Conservation (phyloP, 2,797 vertebrate genomes). For the Meriones psammophilus region DNA sequence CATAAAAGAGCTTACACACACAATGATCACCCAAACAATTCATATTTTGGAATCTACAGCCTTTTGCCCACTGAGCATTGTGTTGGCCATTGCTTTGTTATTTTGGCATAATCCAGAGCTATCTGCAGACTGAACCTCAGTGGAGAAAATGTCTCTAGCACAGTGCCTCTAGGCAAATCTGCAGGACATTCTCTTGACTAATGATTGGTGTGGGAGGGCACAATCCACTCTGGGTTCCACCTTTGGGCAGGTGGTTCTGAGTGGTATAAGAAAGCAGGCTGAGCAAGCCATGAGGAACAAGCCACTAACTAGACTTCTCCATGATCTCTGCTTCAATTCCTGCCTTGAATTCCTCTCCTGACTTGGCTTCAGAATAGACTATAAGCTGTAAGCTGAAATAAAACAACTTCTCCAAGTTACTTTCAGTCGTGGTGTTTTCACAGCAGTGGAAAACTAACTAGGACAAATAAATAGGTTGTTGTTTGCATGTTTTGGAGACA, state of each 20-base stretch:
- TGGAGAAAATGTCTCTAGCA: neutral
- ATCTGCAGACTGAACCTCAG: neutral
- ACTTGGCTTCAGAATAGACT: too few relatives aligned
- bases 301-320: neutral
- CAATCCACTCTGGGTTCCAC: too few relatives aligned
- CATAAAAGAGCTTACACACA: neutral
- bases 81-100: neutral
- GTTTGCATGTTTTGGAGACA: neutral
- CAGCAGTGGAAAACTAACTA: neutral
- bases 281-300: neutral
- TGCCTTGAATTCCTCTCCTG: neutral
- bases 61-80: neutral
- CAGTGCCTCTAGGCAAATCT: neutral
- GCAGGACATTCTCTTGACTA: neutral
- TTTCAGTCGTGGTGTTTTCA: too few relatives aligned
- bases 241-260: neutral
- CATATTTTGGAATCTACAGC: slow-evolving; percentile 17
- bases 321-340: neutral
- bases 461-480: neutral
- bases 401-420: too few relatives aligned
- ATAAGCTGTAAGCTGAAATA: neutral
- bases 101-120: neutral
- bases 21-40: slow-evolving; percentile 24
- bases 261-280: neutral
- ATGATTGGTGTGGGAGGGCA: neutral